phyloP scores from a whole-genome alignment of 2,888 invertebrate genomes.

The Physocephala rufipes region DNA sequence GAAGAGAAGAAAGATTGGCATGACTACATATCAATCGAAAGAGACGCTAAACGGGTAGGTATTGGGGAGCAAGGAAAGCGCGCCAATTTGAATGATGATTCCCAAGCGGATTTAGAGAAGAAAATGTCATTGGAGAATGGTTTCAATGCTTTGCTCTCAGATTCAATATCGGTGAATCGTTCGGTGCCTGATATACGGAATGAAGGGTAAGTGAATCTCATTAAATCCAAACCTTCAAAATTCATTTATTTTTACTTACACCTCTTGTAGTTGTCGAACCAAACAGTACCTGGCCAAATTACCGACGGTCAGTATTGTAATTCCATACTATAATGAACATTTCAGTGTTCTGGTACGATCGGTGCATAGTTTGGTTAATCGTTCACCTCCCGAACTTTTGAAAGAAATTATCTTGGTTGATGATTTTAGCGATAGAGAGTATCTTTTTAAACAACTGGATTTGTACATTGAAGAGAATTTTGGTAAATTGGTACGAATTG shows the following conservation, averaged over 20 bases:
- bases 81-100: slow-evolving; percentile 72
- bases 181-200: slow-evolving; percentile 83
- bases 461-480: slow-evolving; percentile 77
- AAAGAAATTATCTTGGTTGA: slow-evolving; percentile 92
- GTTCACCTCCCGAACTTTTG: slow-evolving; percentile 84
- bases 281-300: slow-evolving; percentile 58
- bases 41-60: slow-evolving; percentile 72
- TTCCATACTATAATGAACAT: slow-evolving; percentile 95
- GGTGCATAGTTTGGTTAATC: slow-evolving; percentile 81
- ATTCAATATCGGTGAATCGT: slow-evolving; percentile 88
- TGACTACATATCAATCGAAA: slow-evolving; percentile 74
- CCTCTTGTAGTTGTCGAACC: slow-evolving; percentile 52
- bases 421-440: slow-evolving; percentile 83
- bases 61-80: slow-evolving; percentile 79
- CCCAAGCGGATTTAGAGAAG: slow-evolving; percentile 70
- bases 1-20: slow-evolving; percentile 81
- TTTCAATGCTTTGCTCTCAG: slow-evolving; percentile 92
- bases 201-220: slow-evolving; percentile 64
- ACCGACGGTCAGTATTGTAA: slow-evolving; percentile 86
- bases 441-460: slow-evolving; percentile 77
- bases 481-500: slow-evolving; percentile 75
- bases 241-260: neutral
- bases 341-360: slow-evolving; percentile 86
- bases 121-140: slow-evolving; percentile 86
- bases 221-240: neutral